A percentile compares a stretch with the other conserved stretches of the same genome.
These are phyloP conservation scores for Sarcoramphus papa DNA, from an alignment of 2,797 vertebrate species.

Conservation along the genomic window DNA sequence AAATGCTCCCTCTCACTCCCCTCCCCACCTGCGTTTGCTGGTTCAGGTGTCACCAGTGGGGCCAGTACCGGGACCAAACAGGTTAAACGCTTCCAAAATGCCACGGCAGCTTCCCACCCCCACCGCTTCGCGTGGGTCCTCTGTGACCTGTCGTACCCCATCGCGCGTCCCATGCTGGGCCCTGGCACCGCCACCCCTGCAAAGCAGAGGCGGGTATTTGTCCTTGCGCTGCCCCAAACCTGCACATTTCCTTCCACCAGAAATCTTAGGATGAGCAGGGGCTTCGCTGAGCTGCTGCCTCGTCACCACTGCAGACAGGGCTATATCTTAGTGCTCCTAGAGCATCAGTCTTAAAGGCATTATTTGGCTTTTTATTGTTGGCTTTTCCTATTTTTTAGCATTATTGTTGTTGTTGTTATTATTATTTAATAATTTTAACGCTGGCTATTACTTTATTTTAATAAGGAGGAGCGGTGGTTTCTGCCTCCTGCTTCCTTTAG, in stretches of 20 bases:
- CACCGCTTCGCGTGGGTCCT: accelerated
- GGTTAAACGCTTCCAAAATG: neutral
- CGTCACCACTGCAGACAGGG: accelerated
- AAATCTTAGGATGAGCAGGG: neutral
- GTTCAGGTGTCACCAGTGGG: neutral
- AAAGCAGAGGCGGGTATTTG: neutral
- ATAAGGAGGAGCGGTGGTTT: neutral
- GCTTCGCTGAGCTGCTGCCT: neutral
- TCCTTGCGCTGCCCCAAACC: neutral
- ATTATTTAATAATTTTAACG: neutral
- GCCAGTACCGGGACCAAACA: accelerated
- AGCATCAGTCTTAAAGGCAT: neutral
- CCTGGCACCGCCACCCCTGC: neutral
- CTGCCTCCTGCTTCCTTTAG: conserved; percentile 38
- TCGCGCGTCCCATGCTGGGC: neutral
- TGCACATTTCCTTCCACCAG: neutral
- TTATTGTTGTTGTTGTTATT: neutral
- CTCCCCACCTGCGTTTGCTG: accelerated
- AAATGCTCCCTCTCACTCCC: accelerated
- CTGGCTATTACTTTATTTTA: neutral
- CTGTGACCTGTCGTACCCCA: neutral
- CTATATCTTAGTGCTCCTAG: accelerated
- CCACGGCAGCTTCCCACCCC: neutral
- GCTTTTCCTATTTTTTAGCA: neutral
- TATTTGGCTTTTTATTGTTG: neutral